Conservation (phyloP, 2,797 vertebrate species). For the Aphelocoma californica region DNA sequence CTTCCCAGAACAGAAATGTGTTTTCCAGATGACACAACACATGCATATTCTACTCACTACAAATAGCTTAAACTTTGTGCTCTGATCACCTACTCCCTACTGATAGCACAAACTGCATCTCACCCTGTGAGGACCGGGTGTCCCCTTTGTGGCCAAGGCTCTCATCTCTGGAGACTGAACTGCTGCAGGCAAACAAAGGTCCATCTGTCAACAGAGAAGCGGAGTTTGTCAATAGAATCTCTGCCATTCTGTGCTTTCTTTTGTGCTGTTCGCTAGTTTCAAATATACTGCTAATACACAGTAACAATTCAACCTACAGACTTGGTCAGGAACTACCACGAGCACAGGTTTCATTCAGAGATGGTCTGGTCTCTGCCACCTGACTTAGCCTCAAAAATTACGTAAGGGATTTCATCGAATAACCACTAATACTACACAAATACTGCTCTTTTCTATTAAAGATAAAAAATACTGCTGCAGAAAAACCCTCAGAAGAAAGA, state of each 20-base stretch:
- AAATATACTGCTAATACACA: background rate
- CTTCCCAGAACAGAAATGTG: background rate
- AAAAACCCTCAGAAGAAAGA: conserved; percentile 47
- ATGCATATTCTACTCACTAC: background rate
- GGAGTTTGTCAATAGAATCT: background rate
- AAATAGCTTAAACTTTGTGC: background rate
- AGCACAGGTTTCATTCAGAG: background rate
- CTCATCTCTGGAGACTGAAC: background rate
- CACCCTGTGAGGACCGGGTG: background rate
- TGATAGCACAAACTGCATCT: background rate
- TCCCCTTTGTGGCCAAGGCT: background rate
- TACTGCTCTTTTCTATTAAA: conserved; percentile 23
- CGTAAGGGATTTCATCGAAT: background rate
- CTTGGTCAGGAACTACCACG: background rate
- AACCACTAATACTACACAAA: background rate
- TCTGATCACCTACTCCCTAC: background rate
- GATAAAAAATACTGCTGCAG: conserved; percentile 19
- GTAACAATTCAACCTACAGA: background rate
- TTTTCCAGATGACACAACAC: background rate
- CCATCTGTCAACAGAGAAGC: background rate
- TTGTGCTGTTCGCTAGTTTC: background rate
- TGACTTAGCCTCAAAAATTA: background rate
- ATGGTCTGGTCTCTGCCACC: background rate
- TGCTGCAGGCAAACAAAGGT: conserved; percentile 41
- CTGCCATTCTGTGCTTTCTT: conserved; percentile 4